Percentiles rank a stretch among this genome's conserved stretches.
Conservation (phyloP, 2,113 vertebrate species). For the Puntigrus tetrazona region DNA sequence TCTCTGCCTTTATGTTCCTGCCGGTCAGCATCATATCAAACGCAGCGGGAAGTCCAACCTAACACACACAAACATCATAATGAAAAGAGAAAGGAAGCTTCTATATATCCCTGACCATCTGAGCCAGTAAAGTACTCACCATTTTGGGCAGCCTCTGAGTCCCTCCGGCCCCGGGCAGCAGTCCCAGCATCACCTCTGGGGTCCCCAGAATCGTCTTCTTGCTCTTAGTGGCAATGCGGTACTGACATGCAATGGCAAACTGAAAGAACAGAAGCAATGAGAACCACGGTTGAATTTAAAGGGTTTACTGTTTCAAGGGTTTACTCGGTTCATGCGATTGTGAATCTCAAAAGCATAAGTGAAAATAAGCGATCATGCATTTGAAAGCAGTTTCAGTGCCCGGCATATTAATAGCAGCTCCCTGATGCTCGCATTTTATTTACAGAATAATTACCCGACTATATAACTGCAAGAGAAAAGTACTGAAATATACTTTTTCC, state of each 20-base stretch:
- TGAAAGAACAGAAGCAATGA: conserved; percentile 50
- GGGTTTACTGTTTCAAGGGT: background rate
- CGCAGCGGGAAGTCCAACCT: conserved; percentile 82
- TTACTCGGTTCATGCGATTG: no score
- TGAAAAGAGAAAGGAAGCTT: background rate
- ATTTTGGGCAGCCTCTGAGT: conserved; percentile 88
- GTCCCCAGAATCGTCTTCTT: conserved; percentile 79
- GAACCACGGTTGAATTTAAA: background rate
- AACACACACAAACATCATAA: conserved; percentile 34
- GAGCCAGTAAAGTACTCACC: conserved; percentile 69
- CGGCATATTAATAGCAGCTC: no score
- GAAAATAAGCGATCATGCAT: no score
- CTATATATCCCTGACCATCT: background rate
- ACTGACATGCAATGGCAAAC: conserved; percentile 85
- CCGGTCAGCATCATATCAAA: conserved; percentile 92
- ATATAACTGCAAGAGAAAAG: no score
- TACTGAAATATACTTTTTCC: no score
- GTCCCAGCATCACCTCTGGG: conserved; percentile 83
- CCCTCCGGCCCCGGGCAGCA: conserved; percentile 85
- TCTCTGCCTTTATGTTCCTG: conserved; percentile 82
- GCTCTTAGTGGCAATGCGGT: conserved; percentile 84
- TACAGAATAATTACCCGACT: no score
- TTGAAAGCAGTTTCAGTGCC: no score
- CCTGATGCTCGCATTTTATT: no score
- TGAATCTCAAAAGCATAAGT: no score